Evolutionary conservation across 2,797 vertebrate species (phyloP).

Genomic region (Falco peregrinus): DNA sequence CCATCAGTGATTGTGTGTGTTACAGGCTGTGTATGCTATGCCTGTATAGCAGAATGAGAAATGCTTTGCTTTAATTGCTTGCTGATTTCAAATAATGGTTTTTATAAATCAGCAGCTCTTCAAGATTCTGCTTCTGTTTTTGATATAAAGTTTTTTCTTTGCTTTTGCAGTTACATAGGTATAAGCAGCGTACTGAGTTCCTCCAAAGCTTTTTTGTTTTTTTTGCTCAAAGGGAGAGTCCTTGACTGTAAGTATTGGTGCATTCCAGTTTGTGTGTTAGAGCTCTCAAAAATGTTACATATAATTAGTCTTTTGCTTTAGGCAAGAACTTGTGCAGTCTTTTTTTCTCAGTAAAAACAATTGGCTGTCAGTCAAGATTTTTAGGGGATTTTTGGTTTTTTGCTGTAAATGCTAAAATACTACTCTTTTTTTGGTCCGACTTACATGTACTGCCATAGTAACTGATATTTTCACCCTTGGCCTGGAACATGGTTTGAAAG

Average conservation of each 20-base stretch:
- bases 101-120: not conserved
- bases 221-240: not conserved
- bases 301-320: not conserved
- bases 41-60: not conserved
- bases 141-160: not conserved
- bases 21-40: not conserved
- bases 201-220: not conserved
- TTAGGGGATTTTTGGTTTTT: not conserved
- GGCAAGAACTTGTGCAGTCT: not conserved
- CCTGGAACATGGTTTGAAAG: not conserved
- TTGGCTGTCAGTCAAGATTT: not conserved
- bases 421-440: not conserved
- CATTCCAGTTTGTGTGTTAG: not conserved
- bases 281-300: not conserved
- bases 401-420: not conserved
- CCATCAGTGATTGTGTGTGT: not conserved
- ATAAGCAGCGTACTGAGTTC: not conserved
- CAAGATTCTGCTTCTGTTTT: not conserved
- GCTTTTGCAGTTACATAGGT: not conserved
- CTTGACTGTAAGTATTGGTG: not conserved
- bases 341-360: not conserved
- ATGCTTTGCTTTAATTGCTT: not conserved
- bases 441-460: not conserved
- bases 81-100: not conserved
- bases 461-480: not conserved